Base-by-base conservation (phyloP, 1,140 invertebrate species). In the Sminthurides bifidus region DNA sequence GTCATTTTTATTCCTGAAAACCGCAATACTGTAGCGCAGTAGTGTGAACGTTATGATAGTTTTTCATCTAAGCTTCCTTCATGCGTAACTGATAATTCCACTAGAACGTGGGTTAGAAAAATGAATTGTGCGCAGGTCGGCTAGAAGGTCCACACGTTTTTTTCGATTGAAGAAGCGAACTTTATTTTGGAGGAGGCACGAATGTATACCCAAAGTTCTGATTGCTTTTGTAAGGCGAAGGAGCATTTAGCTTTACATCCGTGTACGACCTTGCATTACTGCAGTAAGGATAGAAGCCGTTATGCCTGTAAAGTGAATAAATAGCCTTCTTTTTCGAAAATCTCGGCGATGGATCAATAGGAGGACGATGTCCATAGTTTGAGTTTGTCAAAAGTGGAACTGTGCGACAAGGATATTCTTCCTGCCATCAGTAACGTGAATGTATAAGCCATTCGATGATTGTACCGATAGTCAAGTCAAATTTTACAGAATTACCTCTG, bases 351-450 rank as follows among this genome's bases (percentile, higher is more conserved):
- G 49, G n/a, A 21, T 65, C 63, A 55, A 61, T 57, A 2, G 48
- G 44, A n/a, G 56, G 56, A 24, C 59, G 53, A 52, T 61, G 59
- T 37, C 63, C 63, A 31, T 65, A 65, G 15, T 59, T 59, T 6
- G 56, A 55, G 33, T 46, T 59, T 5, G 56, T 59, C 12, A 57
- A 44, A 10, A 65, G 21, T 19, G 63, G 59, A 12, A 65, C 54
- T 1, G 52, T 52, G 2, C 59, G 49, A 45, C 59, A 65, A 17
- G 63, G 59, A 52, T 59, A 65, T 49, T 65, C 63, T 38, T 65
- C 63, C 61, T 63, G 17, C 15, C 49, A 29, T 29, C 21, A 24
- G 27, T n/a, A 44, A 12, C 1, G n/a, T 44, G 17, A 46, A 35
- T 12, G 19, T 12, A 12, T 8, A 48, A 24, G 17, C n/a, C n/a